Evolutionary conservation across 2,888 invertebrate genomes (phyloP), one percentile per base, ranked within the genome.

Genomic region (Polydesmus complanatus): DNA sequence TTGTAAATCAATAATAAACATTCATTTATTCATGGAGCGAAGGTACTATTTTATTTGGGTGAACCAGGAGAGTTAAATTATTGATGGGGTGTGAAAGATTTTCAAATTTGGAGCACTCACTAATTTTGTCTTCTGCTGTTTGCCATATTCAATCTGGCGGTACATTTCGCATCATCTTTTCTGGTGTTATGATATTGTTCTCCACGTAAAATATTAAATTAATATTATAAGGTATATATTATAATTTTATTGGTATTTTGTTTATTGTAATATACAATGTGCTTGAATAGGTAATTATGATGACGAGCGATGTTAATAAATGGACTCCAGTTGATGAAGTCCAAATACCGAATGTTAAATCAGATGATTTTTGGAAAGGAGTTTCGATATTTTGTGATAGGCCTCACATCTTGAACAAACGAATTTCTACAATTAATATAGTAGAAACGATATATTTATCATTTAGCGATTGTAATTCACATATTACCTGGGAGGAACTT

Each of bases 341-440:
- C 37, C 5, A 37, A 37, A 14, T 37, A 8, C 8, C 5, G 5
- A 14, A 14, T 8, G 14, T 37, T 14, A 14, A 37, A 37, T 8
- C 8, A 8, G 37, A 37, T 8, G 37, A 37, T 14, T 60, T 60
- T 49, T 56, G 55, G 60, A 21, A 56, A 8, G 60, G 62, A n/a
- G 47, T 65, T 1, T n/a, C 37, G 11, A 57, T 70, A 5, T 68
- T 68, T 67, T 55, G 67, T n/a, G 64, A 65, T 49, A 68, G 68
- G 53, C 69, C 69, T 3, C 69, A 70, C 60, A 66, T 69, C 5
- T 57, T 67, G 8, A 69, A 70, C 64, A 62, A 67, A 58, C 58
- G 66, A 25, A 61, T 70, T 14, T 64, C 62, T 48, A 66, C 64
- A 23, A 63, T 64, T 23, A 26, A 58, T 14, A 8, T 14, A 5